These are phyloP conservation scores for Fistularia tabacaria DNA, from an alignment of 2,797 vertebrate genomes.

Conservation along the genomic window DNA sequence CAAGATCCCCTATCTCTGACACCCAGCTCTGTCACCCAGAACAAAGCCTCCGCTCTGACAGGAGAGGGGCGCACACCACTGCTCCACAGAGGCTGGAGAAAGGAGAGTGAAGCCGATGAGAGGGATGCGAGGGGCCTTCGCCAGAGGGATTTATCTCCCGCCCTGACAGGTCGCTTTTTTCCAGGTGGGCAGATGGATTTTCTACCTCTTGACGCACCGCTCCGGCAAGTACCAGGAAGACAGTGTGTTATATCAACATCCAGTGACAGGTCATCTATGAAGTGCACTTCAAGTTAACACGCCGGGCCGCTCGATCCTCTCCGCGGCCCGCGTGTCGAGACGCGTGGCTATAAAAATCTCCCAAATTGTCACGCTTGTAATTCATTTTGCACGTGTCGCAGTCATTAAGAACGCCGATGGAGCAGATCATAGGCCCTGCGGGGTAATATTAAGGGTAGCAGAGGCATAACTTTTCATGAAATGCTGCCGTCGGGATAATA, in stretches of 20 bases:
- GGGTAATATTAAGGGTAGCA: slow-evolving; percentile 14
- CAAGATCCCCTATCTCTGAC: slow-evolving; percentile 64
- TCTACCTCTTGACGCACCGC: slow-evolving; percentile 44
- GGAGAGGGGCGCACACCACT: slow-evolving; percentile 49
- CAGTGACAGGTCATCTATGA: slow-evolving; percentile 42
- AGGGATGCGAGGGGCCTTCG: slow-evolving; percentile 32
- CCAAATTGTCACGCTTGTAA: slow-evolving; percentile 3
- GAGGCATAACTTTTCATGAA: slow-evolving; percentile 6
- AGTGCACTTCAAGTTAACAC: slow-evolving; percentile 42
- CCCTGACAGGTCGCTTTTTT: slow-evolving; percentile 53
- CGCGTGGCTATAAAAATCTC: too few relatives aligned
- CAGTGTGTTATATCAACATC: slow-evolving; percentile 48
- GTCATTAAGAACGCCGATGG: slow-evolving; percentile 15
- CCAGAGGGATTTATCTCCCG: slow-evolving; percentile 60
- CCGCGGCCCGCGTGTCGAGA: too few relatives aligned
- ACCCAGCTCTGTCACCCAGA: slow-evolving; percentile 65
- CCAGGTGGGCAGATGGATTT: slow-evolving; percentile 64
- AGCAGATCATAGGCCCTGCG: slow-evolving; percentile 20
- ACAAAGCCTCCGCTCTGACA: slow-evolving; percentile 65
- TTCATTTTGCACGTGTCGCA: slow-evolving; percentile 13
- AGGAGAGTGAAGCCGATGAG: slow-evolving; percentile 29
- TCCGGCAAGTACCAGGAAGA: slow-evolving; percentile 37
- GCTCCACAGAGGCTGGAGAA: slow-evolving; percentile 50
- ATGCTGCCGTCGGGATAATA: slow-evolving; percentile 25
- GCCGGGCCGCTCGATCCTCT: slow-evolving; percentile 26